A percentile compares a stretch with the other conserved stretches of the same genome.
Conservation (phyloP, 1,140 invertebrate genomes). For the Drosophila bocki region DNA sequence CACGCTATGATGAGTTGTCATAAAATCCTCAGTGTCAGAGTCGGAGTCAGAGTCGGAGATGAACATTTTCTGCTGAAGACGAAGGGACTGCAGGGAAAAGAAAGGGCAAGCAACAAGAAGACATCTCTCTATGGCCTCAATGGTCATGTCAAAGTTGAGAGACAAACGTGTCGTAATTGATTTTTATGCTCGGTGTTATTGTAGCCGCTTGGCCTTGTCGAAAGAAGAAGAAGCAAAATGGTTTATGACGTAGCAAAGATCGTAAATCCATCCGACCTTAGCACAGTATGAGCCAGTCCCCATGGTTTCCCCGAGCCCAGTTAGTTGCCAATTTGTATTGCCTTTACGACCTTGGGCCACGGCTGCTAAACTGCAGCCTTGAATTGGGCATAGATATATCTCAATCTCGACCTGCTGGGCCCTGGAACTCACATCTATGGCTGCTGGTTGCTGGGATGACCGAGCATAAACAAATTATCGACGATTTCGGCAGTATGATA, state of each 20-base stretch:
- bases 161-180: conserved; percentile 82
- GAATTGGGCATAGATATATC: conserved; percentile 10
- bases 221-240: conserved; percentile 32
- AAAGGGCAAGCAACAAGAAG: conserved; percentile 1
- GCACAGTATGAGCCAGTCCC: conserved; percentile 22
- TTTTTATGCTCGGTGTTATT: conserved; percentile 81
- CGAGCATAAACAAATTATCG: conserved; percentile 77
- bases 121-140: conserved; percentile 31
- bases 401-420: conserved; percentile 21
- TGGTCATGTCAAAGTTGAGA: conserved; percentile 73
- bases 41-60: conserved; percentile 21
- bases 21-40: conserved; percentile 76
- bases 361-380: conserved; percentile 51
- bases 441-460: conserved; percentile 36
- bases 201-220: conserved; percentile 59
- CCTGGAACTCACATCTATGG: conserved; percentile 17
- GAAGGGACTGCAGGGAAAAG: neutral
- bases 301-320: conserved; percentile 41
- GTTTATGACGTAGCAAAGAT: conserved; percentile 60
- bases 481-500: conserved; percentile 66
- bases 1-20: conserved; percentile 83
- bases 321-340: conserved; percentile 68
- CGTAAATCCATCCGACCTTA: conserved; percentile 58
- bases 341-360: conserved; percentile 60
- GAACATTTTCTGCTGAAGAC: conserved; percentile 29